Evolutionary conservation across 2,888 invertebrate genomes (phyloP), one percentile per base, ranked within the genome.

Genomic region (Axea sp.): DNA sequence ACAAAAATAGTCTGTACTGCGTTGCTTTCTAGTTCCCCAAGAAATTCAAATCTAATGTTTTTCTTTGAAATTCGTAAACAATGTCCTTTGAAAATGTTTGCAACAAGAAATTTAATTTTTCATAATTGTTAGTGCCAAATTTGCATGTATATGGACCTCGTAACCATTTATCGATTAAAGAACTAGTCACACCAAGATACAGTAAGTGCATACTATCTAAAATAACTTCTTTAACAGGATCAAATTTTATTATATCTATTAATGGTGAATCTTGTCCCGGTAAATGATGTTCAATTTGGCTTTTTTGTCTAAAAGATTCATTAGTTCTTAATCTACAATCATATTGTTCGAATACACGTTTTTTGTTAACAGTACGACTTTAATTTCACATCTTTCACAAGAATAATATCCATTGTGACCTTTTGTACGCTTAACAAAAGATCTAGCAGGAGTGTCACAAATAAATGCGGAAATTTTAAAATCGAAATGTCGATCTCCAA

Each of bases 191-290:
- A 3, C 71, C 71, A n/a, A 55, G 17, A 35, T 49, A 57, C 7
- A 71, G 47, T 17, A 72, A 41, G 47, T 72, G 64, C 72, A 72
- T 72, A 24, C 3, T 1, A 35, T 72, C 72, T 11, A 72, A 28
- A 17, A 64, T 9, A 3, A 72, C 49, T 9, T 24, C 0, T 8
- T 64, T 49, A 1, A 72, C 49, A 0, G 17, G 37, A 49, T 72
- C 49, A 15, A 72, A 64, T 35, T 64, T 12, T 1, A 24, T 7
- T 11, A 72, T 72, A n/a, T 51, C 14, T 1, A 57, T 14, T 15
- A 69, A 30, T 2, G 57, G 64, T 24, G 49, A 51, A 1, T 28
- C 4, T 43, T 49, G 22, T 9, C 26, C 19, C 3, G 1, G 15
- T 0, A 39, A 30, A 51, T 65, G 72, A 30, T 72, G 64, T 9